Evolutionary conservation across 2,797 vertebrate species (phyloP), one percentile per base, ranked within the genome.

Genomic region (Pygocentrus nattereri): DNA sequence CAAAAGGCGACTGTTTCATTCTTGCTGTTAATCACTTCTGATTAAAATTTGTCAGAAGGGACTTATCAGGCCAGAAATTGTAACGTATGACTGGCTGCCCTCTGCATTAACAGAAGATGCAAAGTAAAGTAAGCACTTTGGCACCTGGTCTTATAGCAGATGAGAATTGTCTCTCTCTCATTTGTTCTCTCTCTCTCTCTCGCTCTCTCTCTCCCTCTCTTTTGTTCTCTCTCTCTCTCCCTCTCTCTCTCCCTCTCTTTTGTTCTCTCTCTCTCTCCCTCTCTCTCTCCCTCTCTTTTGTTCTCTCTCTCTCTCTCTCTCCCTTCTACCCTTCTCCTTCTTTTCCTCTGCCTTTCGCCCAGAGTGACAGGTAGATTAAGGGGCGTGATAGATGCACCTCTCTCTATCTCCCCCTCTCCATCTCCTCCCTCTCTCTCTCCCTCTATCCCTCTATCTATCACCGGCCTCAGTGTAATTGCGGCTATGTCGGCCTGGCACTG

Each of bases 321-420:
- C 72, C 41, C 47, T 78, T 52, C 69, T 41, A 27, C 34, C 49
- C 59, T 68, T 47, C 59, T 79, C 59, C 70, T 54, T 82, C 72
- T 80, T 76, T 73, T 76, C 31, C 27, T 54, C 62, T 86, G 74
- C 77, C 72, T 74, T 80, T 44, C 27, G 52, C 82, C 83, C 76
- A 34, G 90, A 92, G 89, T 95, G 94, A 93, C 93, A 94, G 94
- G 94, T 94, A 94, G 94, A 95, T 95, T 95, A 95, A 94, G 92
- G 92, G 92, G 88, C 56, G 90, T 94, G 94, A 94, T 94, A 94
- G 92, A 94, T 95, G 91, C 91, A 90, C 90, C 91, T 92, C 91
- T 92, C 89, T 89, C 90, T 92, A 91, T 92, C 93, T 91, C 89
- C 90, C 90, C 89, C 78, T 87, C 90, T 85, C 89, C 88, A 84